Conservation (phyloP, 2,113 vertebrate species). For the Coptodon bakossiorum region DNA sequence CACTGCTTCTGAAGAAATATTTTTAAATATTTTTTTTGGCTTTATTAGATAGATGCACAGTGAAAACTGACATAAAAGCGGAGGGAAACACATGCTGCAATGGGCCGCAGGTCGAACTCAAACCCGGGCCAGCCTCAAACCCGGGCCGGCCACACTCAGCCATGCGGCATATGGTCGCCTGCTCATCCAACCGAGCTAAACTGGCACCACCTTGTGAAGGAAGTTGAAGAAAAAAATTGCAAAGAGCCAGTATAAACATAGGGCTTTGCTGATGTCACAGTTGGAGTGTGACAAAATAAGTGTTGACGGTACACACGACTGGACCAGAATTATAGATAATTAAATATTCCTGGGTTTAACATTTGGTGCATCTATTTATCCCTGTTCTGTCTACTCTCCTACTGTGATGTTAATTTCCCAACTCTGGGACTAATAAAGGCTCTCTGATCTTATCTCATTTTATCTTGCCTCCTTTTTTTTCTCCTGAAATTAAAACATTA, state of each 20-base stretch:
- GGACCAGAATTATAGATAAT: background rate
- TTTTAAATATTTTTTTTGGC: background rate
- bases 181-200: background rate
- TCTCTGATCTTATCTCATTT: background rate
- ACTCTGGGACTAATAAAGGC: background rate
- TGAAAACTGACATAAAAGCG: background rate
- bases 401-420: background rate
- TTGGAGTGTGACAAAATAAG: background rate
- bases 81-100: background rate
- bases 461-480: background rate
- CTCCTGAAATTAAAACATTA: background rate
- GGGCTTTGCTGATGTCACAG: background rate
- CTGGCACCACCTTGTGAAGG: background rate
- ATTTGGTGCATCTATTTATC: background rate
- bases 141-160: background rate
- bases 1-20: background rate
- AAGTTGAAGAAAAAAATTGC: background rate
- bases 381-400: background rate
- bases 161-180: background rate
- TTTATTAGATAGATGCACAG: background rate
- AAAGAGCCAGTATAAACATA: background rate
- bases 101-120: background rate
- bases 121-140: background rate
- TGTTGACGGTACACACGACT: background rate
- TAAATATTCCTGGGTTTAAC: background rate